Base-by-base conservation (phyloP, 2,888 invertebrate species). In the Odontocerum albicorne region DNA sequence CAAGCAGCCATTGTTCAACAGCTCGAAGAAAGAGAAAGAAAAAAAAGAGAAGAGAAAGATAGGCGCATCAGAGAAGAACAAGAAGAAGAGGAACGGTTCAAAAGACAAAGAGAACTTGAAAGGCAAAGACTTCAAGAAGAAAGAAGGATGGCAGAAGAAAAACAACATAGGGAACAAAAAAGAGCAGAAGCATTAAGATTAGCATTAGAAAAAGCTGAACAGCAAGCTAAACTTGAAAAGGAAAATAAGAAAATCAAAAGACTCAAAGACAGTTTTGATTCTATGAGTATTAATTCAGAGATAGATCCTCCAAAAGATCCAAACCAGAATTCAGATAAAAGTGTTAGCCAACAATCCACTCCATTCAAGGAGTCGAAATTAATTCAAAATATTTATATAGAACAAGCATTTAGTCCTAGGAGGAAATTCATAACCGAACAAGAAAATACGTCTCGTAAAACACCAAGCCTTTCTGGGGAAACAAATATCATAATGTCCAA, bases 1-100 rank as follows among this genome's bases (percentile, higher is more conserved):
- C 96, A 96, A 71, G 86, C 87, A 57, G 92, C 90, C 10, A 90
- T 94, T 64, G 81, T 89, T 63, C 85, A 86, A 67, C 93, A 95
- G 70, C 76, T 95, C 47, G 88, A 91, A 67, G 94, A 94, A 66
- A 83, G 88, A 38, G 91, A 93, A 65, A 79, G 83, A 64, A 77
- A 81, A 47, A 81, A 88, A 10, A 84, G 84, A 64, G 87, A 88
- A 70, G 94, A 95, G 68, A 81, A 84, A 61, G 90, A 91, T 66
- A 77, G 79, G 47, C 82, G 84, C 62, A 71, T 87, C 60, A 80
- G 79, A 64, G 92, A 94, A 70, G 95, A 96, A 69, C 77, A 83
- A 62, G 79, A 88, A 62, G 93, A 93, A 70, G 93, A 94, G 66
- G 77, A 86, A 60, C 79, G 91, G 57, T 80, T 94, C 57, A 82